A percentile compares a stretch with the other conserved stretches of the same genome.
These are phyloP conservation scores for Pristis pectinata DNA, from an alignment of 2,797 vertebrate genomes.

Conservation along the genomic window DNA sequence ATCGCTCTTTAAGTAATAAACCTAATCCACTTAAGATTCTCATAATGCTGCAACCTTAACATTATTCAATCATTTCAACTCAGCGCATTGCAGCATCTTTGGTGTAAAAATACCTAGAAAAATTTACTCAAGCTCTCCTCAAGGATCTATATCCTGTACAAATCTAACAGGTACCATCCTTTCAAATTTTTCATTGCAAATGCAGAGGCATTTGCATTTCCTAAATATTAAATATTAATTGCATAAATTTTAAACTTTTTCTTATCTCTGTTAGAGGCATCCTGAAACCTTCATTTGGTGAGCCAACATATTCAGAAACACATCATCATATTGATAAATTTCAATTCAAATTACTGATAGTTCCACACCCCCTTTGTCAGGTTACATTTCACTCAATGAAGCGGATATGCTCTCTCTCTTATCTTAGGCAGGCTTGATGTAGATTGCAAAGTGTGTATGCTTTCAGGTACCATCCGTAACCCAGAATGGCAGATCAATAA, in stretches of 20 bases:
- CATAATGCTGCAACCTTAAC: background rate
- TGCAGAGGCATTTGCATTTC: background rate
- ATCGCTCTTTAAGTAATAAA: background rate
- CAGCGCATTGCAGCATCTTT: background rate
- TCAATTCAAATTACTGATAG: background rate
- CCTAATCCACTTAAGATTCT: background rate
- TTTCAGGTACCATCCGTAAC: background rate
- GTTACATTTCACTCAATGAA: background rate
- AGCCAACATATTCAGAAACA: background rate
- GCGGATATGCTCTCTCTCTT: background rate
- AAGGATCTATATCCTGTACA: too few species aligned
- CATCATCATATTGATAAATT: background rate
- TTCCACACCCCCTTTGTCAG: background rate
- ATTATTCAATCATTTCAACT: conserved; percentile 4
- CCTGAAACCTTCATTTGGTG: background rate
- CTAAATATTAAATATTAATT: background rate
- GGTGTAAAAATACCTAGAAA: background rate
- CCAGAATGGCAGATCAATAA: background rate
- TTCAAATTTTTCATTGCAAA: background rate
- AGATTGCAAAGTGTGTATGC: background rate
- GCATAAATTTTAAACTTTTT: background rate
- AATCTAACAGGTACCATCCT: background rate
- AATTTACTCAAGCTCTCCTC: background rate
- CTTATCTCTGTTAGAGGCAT: background rate
- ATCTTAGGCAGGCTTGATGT: background rate